phyloP scores from a whole-genome alignment of 2,797 vertebrate genomes.

The Silurus lanzhouensis region DNA sequence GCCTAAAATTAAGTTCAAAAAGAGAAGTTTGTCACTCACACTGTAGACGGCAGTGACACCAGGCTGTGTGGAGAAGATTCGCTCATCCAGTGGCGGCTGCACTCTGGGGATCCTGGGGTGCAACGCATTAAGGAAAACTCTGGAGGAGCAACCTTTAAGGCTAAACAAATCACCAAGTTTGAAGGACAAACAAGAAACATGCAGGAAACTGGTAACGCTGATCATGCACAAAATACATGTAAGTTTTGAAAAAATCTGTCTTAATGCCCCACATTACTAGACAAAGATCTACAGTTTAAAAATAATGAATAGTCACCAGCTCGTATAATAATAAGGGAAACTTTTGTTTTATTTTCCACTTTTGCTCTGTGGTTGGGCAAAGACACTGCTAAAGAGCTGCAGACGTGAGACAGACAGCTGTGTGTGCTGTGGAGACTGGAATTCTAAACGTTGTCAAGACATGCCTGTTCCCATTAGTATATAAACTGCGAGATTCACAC shows the following conservation, averaged over 20 bases:
- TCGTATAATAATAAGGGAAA: constrained; percentile 20
- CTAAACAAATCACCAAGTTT: constrained; percentile 50
- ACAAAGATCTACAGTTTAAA: background rate
- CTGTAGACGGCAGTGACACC: constrained; percentile 77
- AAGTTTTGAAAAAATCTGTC: background rate
- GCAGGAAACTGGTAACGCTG: constrained; percentile 15
- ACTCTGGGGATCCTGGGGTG: constrained; percentile 73
- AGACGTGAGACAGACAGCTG: constrained; percentile 14
- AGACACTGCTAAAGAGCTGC: background rate
- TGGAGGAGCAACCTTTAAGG: constrained; percentile 57
- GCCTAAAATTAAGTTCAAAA: background rate
- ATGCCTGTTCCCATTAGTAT: constrained; percentile 47
- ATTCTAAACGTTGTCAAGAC: constrained; percentile 52
- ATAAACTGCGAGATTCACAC: background rate
- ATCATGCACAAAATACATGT: background rate
- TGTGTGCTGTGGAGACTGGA: constrained; percentile 42
- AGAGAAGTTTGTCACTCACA: constrained; percentile 67
- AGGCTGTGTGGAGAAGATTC: constrained; percentile 75
- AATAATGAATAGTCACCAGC: constrained; percentile 5
- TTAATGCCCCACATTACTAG: background rate
- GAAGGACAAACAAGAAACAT: constrained; percentile 52
- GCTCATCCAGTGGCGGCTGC: constrained; percentile 74
- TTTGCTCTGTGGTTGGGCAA: constrained; percentile 12
- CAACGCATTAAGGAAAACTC: constrained; percentile 71
- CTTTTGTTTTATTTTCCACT: constrained; percentile 22